Percentiles rank a stretch among this genome's conserved stretches.
Conservation (phyloP, 2,888 invertebrate species). For the Germaria angustata region DNA sequence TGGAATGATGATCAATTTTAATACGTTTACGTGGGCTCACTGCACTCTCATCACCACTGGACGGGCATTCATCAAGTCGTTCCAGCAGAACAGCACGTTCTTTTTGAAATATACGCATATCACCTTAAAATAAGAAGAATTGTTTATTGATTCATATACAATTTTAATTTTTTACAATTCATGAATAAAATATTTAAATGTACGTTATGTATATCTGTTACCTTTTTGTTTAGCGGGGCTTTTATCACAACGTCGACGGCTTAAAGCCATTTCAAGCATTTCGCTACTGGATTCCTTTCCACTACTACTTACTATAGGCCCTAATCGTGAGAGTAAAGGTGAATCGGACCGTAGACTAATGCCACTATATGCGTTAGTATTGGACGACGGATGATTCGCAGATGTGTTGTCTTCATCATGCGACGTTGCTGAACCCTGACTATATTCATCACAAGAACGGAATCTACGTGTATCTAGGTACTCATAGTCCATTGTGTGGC, state of each 20-base stretch:
- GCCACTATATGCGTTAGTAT: constrained; percentile 80
- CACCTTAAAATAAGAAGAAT: constrained; percentile 79
- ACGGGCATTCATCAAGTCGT: constrained; percentile 86
- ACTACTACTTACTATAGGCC: constrained; percentile 81
- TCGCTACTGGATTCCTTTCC: constrained; percentile 67
- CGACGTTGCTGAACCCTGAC: constrained; percentile 85
- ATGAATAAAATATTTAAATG: too few species aligned
- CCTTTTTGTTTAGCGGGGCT: constrained; percentile 76
- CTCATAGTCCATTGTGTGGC: constrained; percentile 77
- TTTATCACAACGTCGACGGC: constrained; percentile 80
- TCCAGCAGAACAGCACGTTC: constrained; percentile 86
- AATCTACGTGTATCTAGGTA: constrained; percentile 80
- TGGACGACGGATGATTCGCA: constrained; percentile 61
- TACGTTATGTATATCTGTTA: constrained; percentile 20
- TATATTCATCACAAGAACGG: constrained; percentile 87
- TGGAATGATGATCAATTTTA: constrained; percentile 82
- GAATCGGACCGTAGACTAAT: constrained; percentile 75
- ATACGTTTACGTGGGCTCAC: constrained; percentile 85
- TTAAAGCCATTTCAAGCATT: constrained; percentile 69
- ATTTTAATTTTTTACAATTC: not conserved
- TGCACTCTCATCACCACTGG: constrained; percentile 84
- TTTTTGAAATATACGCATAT: constrained; percentile 86
- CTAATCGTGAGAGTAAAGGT: constrained; percentile 75
- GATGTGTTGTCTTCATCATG: constrained; percentile 82
- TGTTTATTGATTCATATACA: not conserved